A percentile compares a stretch with the other conserved stretches of the same genome.
These are phyloP conservation scores for Dolichoris vasculosae DNA, from an alignment of 1,140 invertebrate species.

Conservation along the genomic window DNA sequence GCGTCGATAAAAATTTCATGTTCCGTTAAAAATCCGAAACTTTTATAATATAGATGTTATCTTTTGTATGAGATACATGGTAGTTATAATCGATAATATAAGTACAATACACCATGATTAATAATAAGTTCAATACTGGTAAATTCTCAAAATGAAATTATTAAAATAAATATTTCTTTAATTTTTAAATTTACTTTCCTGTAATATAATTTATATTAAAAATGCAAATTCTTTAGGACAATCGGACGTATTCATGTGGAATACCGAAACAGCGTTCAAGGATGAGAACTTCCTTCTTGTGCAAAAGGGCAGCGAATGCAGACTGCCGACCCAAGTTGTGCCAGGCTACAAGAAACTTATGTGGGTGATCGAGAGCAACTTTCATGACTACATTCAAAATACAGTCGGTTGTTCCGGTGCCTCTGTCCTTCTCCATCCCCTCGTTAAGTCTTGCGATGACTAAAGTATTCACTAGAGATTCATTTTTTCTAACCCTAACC, in stretches of 20 bases:
- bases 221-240: constrained; percentile 66
- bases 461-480: constrained; percentile 11
- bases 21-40: too few relatives aligned
- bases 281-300: constrained; percentile 73
- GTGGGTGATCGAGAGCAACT: constrained; percentile 79
- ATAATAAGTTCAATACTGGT: too few relatives aligned
- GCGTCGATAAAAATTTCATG: too few relatives aligned
- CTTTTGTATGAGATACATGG: too few relatives aligned
- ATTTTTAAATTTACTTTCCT: too few relatives aligned
- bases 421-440: constrained; percentile 75
- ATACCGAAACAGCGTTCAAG: constrained; percentile 63
- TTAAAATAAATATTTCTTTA: too few relatives aligned
- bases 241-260: constrained; percentile 78
- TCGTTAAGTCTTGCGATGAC: constrained; percentile 66
- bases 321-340: constrained; percentile 76
- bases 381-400: constrained; percentile 78
- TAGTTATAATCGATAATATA: too few relatives aligned
- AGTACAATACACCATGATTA: too few relatives aligned
- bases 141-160: too few relatives aligned
- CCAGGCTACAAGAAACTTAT: constrained; percentile 76
- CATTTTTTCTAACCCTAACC: not conserved
- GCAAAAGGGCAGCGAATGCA: constrained; percentile 74
- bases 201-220: too few relatives aligned
- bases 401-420: constrained; percentile 78
- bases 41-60: too few relatives aligned